Evolutionary conservation across 2,797 vertebrate genomes (phyloP), one percentile per base, ranked within the genome.

Genomic region (Cottoperca gobio): DNA sequence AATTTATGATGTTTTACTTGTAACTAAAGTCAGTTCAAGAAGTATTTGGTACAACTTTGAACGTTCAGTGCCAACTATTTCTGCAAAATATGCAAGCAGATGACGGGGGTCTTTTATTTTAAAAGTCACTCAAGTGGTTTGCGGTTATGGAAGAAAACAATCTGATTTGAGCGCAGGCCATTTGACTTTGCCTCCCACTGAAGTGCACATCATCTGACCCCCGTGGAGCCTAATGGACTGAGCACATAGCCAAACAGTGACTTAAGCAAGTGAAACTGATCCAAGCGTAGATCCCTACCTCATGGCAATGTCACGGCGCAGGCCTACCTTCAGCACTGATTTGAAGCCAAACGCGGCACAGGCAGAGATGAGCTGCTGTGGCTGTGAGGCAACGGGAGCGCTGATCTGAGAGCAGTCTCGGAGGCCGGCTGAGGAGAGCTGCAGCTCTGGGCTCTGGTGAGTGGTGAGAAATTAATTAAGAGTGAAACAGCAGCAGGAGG

Each of bases 381-480:
- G 81, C 85, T 86, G 76, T n/a, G 70, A 87, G 89, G 87, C 79
- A 75, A 62, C 13, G 52, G 43, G 42, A 85, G 75, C 57, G 28
- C 86, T 72, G 88, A 90, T 91, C 88, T 88, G 84, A 84, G 86
- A 86, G 73, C 81, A 73, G 89, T 87, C 83, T 89, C 48, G 10
- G 76, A 89, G 85, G 86, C 84, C 69, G 2, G 71, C 86, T 82
- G 87, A 90, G 88, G 85, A 88, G 78, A 90, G 84, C 87, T 84
- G 77, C 84, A 89, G 89, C 88, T 89, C 73, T 85, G 92, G 93
- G 91, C 90, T 90, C 85, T 90, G 91, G 91, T 90, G 90, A 89
- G 89, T 89, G 92, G 93, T 94, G 94, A 94, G 94, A 94, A 96
- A 95, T 95, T 94, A 94, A 95, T 95, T 94, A 94, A 91, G 89